phyloP scores from a whole-genome alignment of 2,888 invertebrate genomes.

The Allolobophora icterica region DNA sequence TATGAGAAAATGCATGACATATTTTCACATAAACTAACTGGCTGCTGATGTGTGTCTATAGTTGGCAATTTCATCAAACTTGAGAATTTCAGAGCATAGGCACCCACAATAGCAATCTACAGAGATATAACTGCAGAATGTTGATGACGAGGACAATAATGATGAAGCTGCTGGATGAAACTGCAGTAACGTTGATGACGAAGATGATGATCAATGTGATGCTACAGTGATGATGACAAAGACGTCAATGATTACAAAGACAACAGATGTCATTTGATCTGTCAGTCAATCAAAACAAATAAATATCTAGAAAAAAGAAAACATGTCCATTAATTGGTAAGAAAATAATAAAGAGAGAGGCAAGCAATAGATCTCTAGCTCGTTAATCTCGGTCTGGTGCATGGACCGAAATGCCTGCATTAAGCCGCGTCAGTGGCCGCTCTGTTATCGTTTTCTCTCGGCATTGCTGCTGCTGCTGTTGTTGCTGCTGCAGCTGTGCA shows the following conservation, averaged over 20 bases:
- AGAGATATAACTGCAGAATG: background rate
- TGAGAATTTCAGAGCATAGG: background rate
- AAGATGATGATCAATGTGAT: background rate
- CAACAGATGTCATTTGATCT: background rate
- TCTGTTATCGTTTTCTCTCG: background rate
- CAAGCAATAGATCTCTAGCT: background rate
- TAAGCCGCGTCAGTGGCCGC: background rate
- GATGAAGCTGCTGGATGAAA: background rate
- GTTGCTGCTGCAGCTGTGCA: background rate
- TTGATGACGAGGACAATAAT: background rate
- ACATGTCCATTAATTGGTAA: conserved; percentile 8
- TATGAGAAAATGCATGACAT: background rate
- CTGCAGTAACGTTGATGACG: background rate
- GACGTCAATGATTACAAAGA: background rate
- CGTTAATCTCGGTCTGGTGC: background rate
- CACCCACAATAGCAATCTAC: too few species aligned
- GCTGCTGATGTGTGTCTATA: background rate
- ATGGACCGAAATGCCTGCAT: background rate
- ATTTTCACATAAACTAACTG: background rate
- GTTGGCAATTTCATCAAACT: background rate
- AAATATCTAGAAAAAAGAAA: background rate
- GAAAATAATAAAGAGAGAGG: background rate
- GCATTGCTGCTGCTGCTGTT: background rate
- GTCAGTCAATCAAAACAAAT: background rate
- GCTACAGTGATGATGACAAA: background rate